Evolutionary conservation across 1,140 invertebrate species (phyloP).

Genomic region (Calliopsis andreniformis): DNA sequence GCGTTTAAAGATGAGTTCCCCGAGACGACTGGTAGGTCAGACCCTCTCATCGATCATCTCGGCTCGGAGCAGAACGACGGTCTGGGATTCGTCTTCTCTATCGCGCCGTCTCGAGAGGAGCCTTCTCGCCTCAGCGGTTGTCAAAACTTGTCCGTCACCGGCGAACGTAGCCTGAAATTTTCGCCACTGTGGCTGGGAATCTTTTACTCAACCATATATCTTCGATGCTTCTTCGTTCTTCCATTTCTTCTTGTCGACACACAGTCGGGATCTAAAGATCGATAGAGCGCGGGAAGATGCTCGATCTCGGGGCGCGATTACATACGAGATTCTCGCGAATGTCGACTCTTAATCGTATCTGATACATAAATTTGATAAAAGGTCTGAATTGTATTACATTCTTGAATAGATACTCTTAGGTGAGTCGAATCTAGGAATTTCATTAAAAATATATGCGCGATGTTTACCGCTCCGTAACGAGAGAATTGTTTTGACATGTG

Average conservation of each 20-base stretch:
- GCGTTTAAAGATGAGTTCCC: constrained; percentile 76
- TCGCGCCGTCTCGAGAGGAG: constrained; percentile 56
- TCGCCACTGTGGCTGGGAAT: background rate
- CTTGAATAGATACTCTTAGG: too few species aligned
- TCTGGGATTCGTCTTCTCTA: constrained; percentile 70
- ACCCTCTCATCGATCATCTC: constrained; percentile 80
- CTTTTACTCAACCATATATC: too few species aligned
- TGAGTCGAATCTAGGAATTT: too few species aligned
- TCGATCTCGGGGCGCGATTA: too few species aligned
- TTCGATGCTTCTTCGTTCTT: background rate
- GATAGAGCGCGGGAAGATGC: background rate
- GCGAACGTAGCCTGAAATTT: constrained; percentile 1
- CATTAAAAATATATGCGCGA: too few species aligned
- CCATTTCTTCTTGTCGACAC: background rate
- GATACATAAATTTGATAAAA: too few species aligned
- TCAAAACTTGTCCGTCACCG: constrained; percentile 56
- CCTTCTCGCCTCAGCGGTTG: constrained; percentile 62
- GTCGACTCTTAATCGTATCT: too few species aligned
- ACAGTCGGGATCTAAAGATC: too few species aligned
- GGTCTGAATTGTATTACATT: too few species aligned
- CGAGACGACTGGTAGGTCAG: constrained; percentile 71
- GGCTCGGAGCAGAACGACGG: constrained; percentile 65
- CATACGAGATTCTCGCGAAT: too few species aligned
- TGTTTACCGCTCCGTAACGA: too few species aligned
- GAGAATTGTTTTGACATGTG: too few species aligned